Base-by-base conservation (phyloP, 2,888 invertebrate genomes). In the Oithona nana region DNA sequence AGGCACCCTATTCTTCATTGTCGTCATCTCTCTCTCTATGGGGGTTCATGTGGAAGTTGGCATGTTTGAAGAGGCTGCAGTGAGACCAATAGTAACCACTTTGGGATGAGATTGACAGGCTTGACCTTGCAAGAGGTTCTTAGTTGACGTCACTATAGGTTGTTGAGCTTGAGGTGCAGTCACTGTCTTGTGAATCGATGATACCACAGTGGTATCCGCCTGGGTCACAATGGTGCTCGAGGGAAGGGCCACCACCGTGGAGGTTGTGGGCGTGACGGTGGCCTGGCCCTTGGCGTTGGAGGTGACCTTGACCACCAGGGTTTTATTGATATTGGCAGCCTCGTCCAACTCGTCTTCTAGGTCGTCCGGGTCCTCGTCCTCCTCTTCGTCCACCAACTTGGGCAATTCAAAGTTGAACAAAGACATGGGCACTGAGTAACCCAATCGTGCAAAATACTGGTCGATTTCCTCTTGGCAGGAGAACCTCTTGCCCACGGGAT, bases 351-450 rank as follows among this genome's bases (percentile, higher is more conserved):
- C 39, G 39, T 6, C 39, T 6, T 39, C 39, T 6, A 11, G 8
- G 8, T 39, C 39, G 39, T 39, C 39, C 8, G 16, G 39, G 39
- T 39, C 39, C 8, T 39, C 39, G 16, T 39, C 39, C 39, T 39
- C 39, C 8, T 39, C 39, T 16, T 39, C 39, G 39, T 39, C 39
- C 39, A 39, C 39, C 8, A 39, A 16, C 39, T 39, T 39, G 39
- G 39, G 39, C 49, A 24, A 22, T n/a, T 59, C 59, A 29, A 59
- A 59, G 49, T 59, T 49, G 50, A 59, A 59, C 3, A 49, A n/a
- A 6, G 22, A 24, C 24, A 29, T 24, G 29, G 26, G n/a, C 1
- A 59, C 16, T 1, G 48, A 48, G 28, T 49, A 59, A 26, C 59
- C 59, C 22, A 59, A 28, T 16, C 59, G 49, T 13, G 50, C 49